A percentile compares a stretch with the other conserved stretches of the same genome.
Evolutionary conservation across 2,797 vertebrate genomes (phyloP).

Genomic region (Lagothrix lagotricha): DNA sequence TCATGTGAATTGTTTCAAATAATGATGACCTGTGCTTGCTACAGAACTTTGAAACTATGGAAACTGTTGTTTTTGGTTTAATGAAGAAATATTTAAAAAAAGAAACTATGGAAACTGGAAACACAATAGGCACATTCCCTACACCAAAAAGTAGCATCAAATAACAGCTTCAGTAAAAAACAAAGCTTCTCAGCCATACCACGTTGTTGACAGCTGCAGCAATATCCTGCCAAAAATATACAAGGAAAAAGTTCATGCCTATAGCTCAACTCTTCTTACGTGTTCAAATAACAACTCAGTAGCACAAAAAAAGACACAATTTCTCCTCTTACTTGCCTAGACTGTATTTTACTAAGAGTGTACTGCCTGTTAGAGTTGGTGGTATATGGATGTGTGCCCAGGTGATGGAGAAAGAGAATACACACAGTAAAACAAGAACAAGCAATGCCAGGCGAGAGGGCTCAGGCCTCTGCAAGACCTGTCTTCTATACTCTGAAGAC

Average conservation of each 20-base stretch:
- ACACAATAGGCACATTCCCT: neutral
- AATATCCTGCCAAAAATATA: constrained; percentile 86
- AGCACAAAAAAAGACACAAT: neutral
- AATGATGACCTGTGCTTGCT: neutral
- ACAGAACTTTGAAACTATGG: neutral
- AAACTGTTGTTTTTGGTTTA: neutral
- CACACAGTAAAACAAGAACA: neutral
- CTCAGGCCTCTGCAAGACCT: neutral
- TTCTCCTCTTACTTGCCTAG: neutral
- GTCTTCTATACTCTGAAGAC: neutral
- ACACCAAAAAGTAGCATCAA: neutral
- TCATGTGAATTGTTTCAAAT: neutral
- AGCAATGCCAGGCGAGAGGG: neutral
- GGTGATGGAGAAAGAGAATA: neutral
- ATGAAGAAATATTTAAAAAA: no score
- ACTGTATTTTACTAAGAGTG: neutral
- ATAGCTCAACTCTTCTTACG: neutral
- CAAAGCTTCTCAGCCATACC: constrained; percentile 81
- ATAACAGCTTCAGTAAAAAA: neutral
- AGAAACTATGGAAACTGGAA: neutral
- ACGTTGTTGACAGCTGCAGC: constrained; percentile 94
- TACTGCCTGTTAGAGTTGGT: neutral
- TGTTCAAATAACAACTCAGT: neutral
- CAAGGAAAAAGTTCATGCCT: neutral
- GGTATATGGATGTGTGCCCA: fast-evolving